phyloP scores from a whole-genome alignment of 23 tunicate genomes.

The Oikopleura dioica region DNA sequence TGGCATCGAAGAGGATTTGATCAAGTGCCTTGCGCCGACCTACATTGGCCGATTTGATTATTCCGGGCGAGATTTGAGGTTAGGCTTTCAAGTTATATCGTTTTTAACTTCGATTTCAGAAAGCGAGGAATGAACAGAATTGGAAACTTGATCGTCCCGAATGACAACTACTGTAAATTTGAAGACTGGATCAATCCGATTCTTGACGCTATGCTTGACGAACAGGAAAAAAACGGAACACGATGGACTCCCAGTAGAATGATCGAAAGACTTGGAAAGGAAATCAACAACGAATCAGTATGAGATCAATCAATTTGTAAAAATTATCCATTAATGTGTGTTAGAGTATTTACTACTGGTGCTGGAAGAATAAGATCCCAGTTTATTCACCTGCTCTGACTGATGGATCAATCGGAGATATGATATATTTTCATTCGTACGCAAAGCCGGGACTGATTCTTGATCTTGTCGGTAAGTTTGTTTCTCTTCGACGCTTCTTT shows the following conservation, averaged over 20 bases:
- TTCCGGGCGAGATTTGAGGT: slow-evolving; percentile 37
- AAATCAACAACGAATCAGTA: slow-evolving; percentile 47
- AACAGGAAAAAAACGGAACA: slow-evolving; percentile 37
- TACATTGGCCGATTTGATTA: slow-evolving; percentile 44
- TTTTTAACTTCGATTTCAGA: background rate
- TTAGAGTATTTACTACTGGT: slow-evolving; percentile 83
- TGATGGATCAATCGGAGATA: slow-evolving; percentile 90
- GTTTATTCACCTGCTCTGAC: slow-evolving; percentile 81
- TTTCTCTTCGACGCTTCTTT: too few relatives aligned
- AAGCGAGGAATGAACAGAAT: slow-evolving; percentile 22
- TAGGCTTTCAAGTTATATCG: background rate
- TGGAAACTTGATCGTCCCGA: slow-evolving; percentile 80
- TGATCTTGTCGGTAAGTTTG: slow-evolving; percentile 59
- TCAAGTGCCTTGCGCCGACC: slow-evolving; percentile 79
- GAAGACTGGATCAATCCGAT: slow-evolving; percentile 86
- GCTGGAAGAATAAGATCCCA: slow-evolving; percentile 75
- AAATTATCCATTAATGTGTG: too few relatives aligned
- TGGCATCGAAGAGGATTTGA: slow-evolving; percentile 81
- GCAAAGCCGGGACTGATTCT: slow-evolving; percentile 48
- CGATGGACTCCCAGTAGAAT: slow-evolving; percentile 77
- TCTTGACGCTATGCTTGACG: slow-evolving; percentile 55
- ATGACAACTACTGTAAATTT: slow-evolving; percentile 56
- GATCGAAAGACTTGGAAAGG: slow-evolving; percentile 60
- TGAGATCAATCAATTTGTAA: too few relatives aligned
- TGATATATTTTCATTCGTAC: slow-evolving; percentile 58